Evolutionary conservation across 37 sponge, comb jelly and placozoan genomes (phyloP).

Genomic region (Hormiphora californensis): DNA sequence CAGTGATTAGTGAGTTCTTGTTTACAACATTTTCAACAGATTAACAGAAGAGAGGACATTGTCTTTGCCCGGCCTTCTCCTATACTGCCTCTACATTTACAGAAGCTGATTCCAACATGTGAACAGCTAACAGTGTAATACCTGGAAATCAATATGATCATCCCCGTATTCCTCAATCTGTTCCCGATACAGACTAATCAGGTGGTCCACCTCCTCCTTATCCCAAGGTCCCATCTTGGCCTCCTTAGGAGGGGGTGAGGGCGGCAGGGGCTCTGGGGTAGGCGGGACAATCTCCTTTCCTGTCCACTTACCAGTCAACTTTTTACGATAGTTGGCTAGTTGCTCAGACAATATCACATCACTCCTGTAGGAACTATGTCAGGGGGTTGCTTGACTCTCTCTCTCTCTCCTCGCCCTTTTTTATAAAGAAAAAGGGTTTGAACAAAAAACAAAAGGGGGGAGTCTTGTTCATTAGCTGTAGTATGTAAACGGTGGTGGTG

Average conservation of each 20-base stretch:
- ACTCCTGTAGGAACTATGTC: conserved; percentile 2
- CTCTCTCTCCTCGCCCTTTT: too few relatives aligned
- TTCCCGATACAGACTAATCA: neutral
- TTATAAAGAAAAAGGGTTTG: too few relatives aligned
- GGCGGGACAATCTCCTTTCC: neutral
- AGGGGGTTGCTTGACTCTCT: too few relatives aligned
- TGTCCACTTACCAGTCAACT: conserved; percentile 10
- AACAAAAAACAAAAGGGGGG: too few relatives aligned
- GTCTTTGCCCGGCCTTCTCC: too few relatives aligned
- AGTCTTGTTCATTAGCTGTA: too few relatives aligned
- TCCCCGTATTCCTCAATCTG: conserved; percentile 52
- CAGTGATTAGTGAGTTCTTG: neutral
- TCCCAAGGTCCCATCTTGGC: conserved; percentile 54
- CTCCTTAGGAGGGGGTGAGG: neutral
- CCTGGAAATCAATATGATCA: conserved; percentile 49
- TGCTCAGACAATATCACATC: conserved; percentile 1
- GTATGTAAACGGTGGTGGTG: too few relatives aligned
- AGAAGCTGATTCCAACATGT: neutral
- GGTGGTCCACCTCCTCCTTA: conserved; percentile 26
- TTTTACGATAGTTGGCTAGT: conserved; percentile 1
- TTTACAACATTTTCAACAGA: neutral
- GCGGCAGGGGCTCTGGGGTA: neutral
- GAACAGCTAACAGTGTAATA: neutral
- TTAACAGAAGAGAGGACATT: too few relatives aligned
- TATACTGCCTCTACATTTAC: too few relatives aligned